Percentiles rank a stretch among this genome's conserved stretches.
Conservation (phyloP, 2,113 vertebrate species). For the Telmatochromis bifrenatus region DNA sequence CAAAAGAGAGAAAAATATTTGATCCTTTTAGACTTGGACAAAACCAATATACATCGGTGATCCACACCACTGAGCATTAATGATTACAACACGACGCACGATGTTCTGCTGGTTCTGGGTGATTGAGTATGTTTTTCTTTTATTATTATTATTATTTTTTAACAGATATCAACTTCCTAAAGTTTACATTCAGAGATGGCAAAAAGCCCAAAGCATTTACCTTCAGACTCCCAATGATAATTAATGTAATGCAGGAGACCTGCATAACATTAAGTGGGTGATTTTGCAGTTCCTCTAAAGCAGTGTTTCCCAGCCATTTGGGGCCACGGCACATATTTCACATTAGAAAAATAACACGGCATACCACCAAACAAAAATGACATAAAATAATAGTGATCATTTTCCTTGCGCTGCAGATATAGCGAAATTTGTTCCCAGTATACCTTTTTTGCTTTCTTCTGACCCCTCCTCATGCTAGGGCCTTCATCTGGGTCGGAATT, state of each 20-base stretch:
- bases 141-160: no score
- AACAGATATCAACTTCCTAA: no score
- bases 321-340: background rate
- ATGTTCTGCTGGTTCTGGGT: no score
- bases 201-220: no score
- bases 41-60: no score
- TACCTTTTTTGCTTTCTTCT: background rate
- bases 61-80: no score
- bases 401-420: background rate
- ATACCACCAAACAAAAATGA: background rate
- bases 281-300: background rate
- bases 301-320: background rate
- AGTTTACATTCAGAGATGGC: no score
- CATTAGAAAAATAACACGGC: background rate
- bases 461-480: background rate
- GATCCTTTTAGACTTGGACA: no score
- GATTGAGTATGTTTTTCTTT: no score
- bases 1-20: background rate
- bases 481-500: rapidly evolving
- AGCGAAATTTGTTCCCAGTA: background rate
- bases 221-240: no score
- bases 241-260: no score
- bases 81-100: no score
- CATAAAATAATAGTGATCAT: background rate
- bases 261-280: background rate